Percentiles rank a stretch among this genome's conserved stretches.
These are phyloP conservation scores for Poliocrania exsul DNA, from an alignment of 2,797 vertebrate genomes.

Conservation along the genomic window DNA sequence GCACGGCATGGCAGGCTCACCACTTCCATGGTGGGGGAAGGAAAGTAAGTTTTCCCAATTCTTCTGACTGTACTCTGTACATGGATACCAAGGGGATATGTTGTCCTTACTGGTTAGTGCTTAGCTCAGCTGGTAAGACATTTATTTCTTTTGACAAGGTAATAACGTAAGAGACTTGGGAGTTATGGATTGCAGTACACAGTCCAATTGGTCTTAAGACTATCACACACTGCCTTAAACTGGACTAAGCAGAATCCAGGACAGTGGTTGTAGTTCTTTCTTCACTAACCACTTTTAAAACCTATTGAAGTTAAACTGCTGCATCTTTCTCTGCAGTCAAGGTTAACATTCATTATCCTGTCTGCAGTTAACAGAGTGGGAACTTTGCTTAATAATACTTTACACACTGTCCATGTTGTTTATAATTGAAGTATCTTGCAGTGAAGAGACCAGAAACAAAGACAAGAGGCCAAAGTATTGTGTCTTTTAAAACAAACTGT, in stretches of 20 bases:
- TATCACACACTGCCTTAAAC: not conserved
- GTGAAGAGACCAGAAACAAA: not conserved
- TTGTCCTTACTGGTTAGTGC: not conserved
- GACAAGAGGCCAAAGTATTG: not conserved
- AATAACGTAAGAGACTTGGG: not conserved
- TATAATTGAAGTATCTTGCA: not conserved
- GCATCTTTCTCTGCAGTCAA: not conserved
- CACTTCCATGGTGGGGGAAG: rapidly evolving
- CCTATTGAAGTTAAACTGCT: not conserved
- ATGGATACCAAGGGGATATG: not conserved
- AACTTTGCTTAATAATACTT: not conserved
- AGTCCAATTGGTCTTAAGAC: not conserved
- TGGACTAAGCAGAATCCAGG: not conserved
- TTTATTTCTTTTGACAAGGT: not conserved
- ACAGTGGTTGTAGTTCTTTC: not conserved
- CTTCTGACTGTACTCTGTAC: rapidly evolving
- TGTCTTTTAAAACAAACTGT: not conserved
- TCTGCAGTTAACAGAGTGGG: not conserved
- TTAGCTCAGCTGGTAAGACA: not conserved
- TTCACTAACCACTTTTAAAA: not conserved
- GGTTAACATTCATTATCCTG: not conserved
- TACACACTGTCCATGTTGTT: rapidly evolving
- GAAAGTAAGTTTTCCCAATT: not conserved
- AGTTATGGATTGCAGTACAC: not conserved
- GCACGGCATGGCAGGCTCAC: not conserved